A percentile compares a stretch with the other conserved stretches of the same genome.
phyloP scores from a whole-genome alignment of 2,797 vertebrate genomes.

The Tamandua tetradactyla region DNA sequence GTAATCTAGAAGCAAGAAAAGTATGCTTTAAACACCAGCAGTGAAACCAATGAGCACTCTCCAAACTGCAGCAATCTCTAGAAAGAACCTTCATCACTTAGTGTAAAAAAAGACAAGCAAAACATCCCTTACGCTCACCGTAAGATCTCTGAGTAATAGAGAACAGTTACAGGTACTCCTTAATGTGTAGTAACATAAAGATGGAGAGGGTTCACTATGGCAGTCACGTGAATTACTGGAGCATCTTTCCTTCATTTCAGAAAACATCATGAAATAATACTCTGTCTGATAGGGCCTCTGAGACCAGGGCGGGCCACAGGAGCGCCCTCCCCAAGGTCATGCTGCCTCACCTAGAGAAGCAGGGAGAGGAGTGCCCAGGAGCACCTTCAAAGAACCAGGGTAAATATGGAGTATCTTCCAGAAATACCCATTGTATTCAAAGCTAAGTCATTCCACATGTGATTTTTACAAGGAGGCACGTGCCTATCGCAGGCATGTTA shows the following conservation, averaged over 20 bases:
- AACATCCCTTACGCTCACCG: rapidly evolving
- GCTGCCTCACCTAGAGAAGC: background rate
- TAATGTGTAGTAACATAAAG: background rate
- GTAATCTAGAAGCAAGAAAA: slow-evolving; percentile 83
- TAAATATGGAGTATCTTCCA: rapidly evolving
- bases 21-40: background rate
- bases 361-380: rapidly evolving
- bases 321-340: rapidly evolving
- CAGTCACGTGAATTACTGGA: rapidly evolving
- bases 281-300: rapidly evolving
- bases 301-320: rapidly evolving
- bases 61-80: background rate
- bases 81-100: rapidly evolving
- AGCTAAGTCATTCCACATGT: rapidly evolving
- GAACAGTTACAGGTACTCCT: no score
- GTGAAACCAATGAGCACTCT: rapidly evolving
- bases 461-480: rapidly evolving
- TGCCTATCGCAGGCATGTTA: rapidly evolving
- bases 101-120: no score
- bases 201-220: background rate
- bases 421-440: background rate
- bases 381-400: background rate
- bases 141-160: background rate
- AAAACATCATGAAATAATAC: background rate
- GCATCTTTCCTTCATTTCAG: no score